phyloP scores from a whole-genome alignment of 2,888 invertebrate species.

The Drosophila vallismaia region DNA sequence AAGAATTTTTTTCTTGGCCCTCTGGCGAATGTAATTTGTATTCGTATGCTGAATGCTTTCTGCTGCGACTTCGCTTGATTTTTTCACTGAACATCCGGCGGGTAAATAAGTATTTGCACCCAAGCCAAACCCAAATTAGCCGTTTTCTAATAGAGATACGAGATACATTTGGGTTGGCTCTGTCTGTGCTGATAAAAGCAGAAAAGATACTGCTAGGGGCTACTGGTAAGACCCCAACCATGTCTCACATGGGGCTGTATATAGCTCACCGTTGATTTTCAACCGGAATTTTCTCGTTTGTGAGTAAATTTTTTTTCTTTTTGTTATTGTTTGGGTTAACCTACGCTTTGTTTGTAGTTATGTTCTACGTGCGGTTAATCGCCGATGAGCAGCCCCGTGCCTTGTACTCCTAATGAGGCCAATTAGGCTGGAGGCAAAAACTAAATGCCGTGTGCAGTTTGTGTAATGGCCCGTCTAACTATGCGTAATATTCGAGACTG shows the following conservation, averaged over 20 bases:
- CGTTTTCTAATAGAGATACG: conserved; percentile 56
- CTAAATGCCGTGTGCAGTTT: conserved; percentile 75
- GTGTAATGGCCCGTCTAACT: conserved; percentile 70
- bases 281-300: conserved; percentile 20
- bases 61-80: conserved; percentile 19
- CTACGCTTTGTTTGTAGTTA: conserved; percentile 47
- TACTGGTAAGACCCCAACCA: conserved; percentile 17
- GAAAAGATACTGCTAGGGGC: conserved; percentile 65
- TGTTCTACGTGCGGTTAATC: conserved; percentile 73
- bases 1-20: conserved; percentile 41
- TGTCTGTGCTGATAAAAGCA: conserved; percentile 64
- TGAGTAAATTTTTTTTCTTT: conserved; percentile 9
- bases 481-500: conserved; percentile 32
- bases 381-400: conserved; percentile 66
- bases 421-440: conserved; percentile 74
- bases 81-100: conserved; percentile 48
- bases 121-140: conserved; percentile 53
- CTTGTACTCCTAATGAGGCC: conserved; percentile 70
- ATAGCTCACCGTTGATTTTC: conserved; percentile 50
- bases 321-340: conserved; percentile 22
- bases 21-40: conserved; percentile 64
- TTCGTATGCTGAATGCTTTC: conserved; percentile 25
- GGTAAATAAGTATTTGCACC: conserved; percentile 35
- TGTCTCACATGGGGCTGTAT: conserved; percentile 6
- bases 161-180: conserved; percentile 12